Evolutionary conservation across 2,888 invertebrate species (phyloP).

Genomic region (Sericinus montela): DNA sequence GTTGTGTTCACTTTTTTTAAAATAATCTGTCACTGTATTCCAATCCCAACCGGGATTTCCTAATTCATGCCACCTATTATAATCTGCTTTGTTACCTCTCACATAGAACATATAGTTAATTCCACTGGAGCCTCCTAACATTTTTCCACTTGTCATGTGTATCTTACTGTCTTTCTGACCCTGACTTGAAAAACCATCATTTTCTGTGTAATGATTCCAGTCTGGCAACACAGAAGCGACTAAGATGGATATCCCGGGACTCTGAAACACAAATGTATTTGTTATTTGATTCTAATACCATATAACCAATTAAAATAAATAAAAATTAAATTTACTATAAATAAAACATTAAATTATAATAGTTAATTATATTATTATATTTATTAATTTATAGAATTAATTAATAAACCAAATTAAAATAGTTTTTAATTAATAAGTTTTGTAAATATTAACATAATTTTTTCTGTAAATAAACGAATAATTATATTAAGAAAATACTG

Average conservation of each 20-base stretch:
- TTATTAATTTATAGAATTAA: too few relatives aligned
- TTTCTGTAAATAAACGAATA: too few relatives aligned
- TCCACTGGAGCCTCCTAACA: conserved; percentile 82
- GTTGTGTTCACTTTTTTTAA: conserved; percentile 42
- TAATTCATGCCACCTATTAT: conserved; percentile 81
- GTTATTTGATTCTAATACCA: too few relatives aligned
- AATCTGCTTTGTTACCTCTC: conserved; percentile 82
- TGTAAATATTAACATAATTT: too few relatives aligned
- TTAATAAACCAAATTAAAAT: too few relatives aligned
- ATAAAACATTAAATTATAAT: too few relatives aligned
- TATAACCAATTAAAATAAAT: too few relatives aligned
- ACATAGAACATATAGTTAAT: conserved; percentile 84
- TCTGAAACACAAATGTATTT: conserved; percentile 32
- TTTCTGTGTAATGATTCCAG: conserved; percentile 41
- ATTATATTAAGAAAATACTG: too few relatives aligned
- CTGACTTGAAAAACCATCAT: conserved; percentile 45
- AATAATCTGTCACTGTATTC: conserved; percentile 38
- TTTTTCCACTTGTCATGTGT: conserved; percentile 79
- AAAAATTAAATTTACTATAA: too few relatives aligned
- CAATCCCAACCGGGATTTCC: conserved; percentile 72
- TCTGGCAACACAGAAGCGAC: conserved; percentile 34
- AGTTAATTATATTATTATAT: too few relatives aligned
- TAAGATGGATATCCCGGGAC: conserved; percentile 42
- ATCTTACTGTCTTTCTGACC: conserved; percentile 33
- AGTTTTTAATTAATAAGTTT: too few relatives aligned